Percentiles rank a stretch among this genome's conserved stretches.
phyloP scores from a whole-genome alignment of 1,140 invertebrate genomes.

The Microplitis demolitor region DNA sequence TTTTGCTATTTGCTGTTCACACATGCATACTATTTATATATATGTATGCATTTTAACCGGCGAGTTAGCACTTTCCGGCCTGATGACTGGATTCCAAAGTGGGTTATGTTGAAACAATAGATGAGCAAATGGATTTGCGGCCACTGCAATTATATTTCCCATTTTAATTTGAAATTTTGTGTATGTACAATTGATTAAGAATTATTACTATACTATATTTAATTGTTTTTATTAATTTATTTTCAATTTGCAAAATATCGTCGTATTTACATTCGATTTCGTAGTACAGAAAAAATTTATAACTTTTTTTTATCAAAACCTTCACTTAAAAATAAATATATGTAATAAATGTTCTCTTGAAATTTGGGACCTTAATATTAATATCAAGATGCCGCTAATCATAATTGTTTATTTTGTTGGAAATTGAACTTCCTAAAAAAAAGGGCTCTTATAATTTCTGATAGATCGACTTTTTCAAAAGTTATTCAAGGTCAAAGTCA shows the following conservation, averaged over 20 bases:
- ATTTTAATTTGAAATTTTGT: neutral
- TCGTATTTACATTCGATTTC: neutral
- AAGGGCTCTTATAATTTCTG: no score
- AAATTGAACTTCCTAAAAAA: no score
- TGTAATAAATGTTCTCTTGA: no score
- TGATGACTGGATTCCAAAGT: constrained; percentile 1
- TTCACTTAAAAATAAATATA: no score
- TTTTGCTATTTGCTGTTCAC: neutral
- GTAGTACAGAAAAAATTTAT: no score
- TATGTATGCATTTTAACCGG: neutral
- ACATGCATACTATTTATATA: neutral
- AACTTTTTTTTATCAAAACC: no score
- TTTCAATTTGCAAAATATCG: neutral
- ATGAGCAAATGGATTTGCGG: neutral
- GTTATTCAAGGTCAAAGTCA: no score
- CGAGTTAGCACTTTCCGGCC: constrained; percentile 6
- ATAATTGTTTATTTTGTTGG: no score
- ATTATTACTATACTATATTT: neutral
- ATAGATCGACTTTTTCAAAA: no score
- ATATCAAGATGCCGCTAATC: no score
- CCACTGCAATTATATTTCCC: neutral
- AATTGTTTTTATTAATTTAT: neutral
- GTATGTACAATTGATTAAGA: neutral
- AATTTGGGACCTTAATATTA: no score
- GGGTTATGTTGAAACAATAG: constrained; percentile 6